These are phyloP conservation scores for Allophyes oxyacanthae DNA, from an alignment of 2,888 invertebrate genomes.

Conservation along the genomic window DNA sequence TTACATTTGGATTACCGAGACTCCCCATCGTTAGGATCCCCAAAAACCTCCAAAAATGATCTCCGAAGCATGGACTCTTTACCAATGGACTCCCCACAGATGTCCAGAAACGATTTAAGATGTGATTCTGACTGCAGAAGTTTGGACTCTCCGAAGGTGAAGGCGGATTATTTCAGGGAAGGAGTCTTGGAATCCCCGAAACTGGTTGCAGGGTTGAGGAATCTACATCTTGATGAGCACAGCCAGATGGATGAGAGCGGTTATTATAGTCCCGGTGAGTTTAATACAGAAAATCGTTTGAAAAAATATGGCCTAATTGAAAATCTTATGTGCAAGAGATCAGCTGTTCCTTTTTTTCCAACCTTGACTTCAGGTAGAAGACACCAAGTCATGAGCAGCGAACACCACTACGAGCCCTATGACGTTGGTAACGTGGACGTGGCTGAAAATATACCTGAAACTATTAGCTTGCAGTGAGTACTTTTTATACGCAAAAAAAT, in stretches of 20 bases:
- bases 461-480: constrained; percentile 77
- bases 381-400: constrained; percentile 67
- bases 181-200: constrained; percentile 80
- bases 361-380: constrained; percentile 74
- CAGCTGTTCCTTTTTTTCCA: too few species aligned
- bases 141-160: constrained; percentile 82
- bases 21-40: constrained; percentile 80
- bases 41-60: constrained; percentile 82
- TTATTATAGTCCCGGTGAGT: constrained; percentile 84
- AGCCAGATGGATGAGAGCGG: constrained; percentile 88
- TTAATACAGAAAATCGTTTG: too few species aligned
- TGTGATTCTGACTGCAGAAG: constrained; percentile 83
- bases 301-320: too few species aligned
- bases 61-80: constrained; percentile 82
- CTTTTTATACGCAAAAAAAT: too few species aligned
- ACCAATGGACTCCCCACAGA: constrained; percentile 82
- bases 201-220: constrained; percentile 80
- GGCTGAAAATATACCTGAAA: constrained; percentile 80
- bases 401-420: constrained; percentile 79
- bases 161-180: constrained; percentile 81
- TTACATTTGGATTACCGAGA: constrained; percentile 83
- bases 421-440: constrained; percentile 73
- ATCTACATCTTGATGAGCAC: constrained; percentile 82
- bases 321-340: too few species aligned
- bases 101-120: constrained; percentile 79